Evolutionary conservation across 1,140 invertebrate genomes (phyloP).

Genomic region (Wasmannia auropunctata): DNA sequence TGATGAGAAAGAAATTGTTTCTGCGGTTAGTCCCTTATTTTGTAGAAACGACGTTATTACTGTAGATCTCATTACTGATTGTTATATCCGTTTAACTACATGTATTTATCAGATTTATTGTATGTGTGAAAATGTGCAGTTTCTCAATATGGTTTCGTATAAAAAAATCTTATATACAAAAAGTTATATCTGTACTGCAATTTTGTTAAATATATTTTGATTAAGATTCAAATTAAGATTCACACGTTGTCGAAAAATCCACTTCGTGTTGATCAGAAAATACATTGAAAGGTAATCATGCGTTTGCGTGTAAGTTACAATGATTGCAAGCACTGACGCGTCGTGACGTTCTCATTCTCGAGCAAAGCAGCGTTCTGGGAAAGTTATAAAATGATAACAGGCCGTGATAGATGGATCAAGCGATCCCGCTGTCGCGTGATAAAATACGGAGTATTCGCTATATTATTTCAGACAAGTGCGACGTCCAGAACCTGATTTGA

Average conservation of each 20-base stretch:
- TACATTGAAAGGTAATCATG: neutral
- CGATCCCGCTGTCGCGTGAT: neutral
- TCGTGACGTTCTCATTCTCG: neutral
- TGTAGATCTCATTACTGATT: constrained; percentile 19
- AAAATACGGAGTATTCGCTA: constrained; percentile 13
- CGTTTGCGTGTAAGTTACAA: neutral
- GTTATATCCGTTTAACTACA: neutral
- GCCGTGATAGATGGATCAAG: neutral
- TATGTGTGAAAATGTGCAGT: too few relatives aligned
- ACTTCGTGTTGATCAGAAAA: neutral
- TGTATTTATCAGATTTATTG: neutral
- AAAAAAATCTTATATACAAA: neutral
- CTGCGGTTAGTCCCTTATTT: neutral
- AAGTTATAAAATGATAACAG: constrained; percentile 11
- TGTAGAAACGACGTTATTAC: neutral
- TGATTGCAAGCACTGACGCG: neutral
- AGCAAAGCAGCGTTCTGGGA: neutral
- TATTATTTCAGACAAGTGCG: constrained; percentile 34
- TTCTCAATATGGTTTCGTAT: neutral
- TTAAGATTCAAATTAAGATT: neutral
- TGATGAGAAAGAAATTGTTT: constrained; percentile 7
- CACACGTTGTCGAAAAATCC: neutral
- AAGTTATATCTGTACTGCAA: neutral
- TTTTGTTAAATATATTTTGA: neutral
- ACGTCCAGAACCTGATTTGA: constrained; percentile 30